phyloP scores from a whole-genome alignment of 2,797 vertebrate species.

The Amblyraja radiata region DNA sequence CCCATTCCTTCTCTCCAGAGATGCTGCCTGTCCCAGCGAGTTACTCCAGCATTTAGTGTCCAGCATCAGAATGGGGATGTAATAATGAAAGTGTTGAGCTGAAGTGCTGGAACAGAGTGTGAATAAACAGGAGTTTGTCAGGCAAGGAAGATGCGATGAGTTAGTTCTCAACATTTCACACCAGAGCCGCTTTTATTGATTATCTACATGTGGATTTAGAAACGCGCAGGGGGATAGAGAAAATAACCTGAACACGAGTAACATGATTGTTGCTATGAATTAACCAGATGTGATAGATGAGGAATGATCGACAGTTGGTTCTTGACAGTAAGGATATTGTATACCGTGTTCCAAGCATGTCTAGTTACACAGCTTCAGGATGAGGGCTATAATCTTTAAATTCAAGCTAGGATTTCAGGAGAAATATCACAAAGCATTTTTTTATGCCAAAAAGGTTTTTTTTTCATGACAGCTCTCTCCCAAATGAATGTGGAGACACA shows the following conservation, averaged over 20 bases:
- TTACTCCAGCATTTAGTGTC: too few species aligned
- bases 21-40: too few species aligned
- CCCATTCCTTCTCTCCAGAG: too few species aligned
- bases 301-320: neutral
- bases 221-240: too few species aligned
- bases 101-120: neutral
- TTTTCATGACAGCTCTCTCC: neutral
- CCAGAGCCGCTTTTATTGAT: neutral
- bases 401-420: neutral
- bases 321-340: neutral
- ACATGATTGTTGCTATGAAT: too few species aligned
- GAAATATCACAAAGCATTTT: neutral
- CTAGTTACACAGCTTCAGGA: neutral
- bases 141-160: neutral
- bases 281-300: too few species aligned
- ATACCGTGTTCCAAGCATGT: neutral
- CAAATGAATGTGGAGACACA: neutral
- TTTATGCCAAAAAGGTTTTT: neutral
- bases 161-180: too few species aligned
- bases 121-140: neutral
- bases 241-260: too few species aligned
- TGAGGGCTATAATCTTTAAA: neutral
- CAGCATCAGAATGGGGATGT: too few species aligned
- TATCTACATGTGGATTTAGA: neutral
- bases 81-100: neutral